These are phyloP conservation scores for Oryzias woworae DNA, from an alignment of 2,113 vertebrate species.

Conservation along the genomic window DNA sequence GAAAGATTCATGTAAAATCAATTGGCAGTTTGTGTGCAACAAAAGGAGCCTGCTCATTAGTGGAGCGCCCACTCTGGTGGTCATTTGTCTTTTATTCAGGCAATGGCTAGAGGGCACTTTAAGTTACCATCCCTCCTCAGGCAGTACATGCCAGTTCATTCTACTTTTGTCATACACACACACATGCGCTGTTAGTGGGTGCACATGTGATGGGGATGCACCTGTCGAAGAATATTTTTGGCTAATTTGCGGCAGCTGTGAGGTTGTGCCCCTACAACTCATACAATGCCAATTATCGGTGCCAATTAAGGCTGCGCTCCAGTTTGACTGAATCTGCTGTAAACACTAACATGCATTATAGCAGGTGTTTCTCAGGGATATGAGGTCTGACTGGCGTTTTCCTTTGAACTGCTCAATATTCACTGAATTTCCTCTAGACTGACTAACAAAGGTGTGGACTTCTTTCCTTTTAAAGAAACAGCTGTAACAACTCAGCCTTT, in stretches of 20 bases:
- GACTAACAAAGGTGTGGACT: too few relatives aligned
- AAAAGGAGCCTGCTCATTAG: constrained; percentile 70
- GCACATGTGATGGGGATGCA: constrained; percentile 9
- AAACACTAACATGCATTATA: constrained; percentile 34
- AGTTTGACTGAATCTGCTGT: constrained; percentile 43
- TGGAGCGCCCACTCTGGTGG: constrained; percentile 50
- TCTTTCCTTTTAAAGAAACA: too few relatives aligned
- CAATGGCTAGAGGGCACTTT: constrained; percentile 58
- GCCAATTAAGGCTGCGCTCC: constrained; percentile 44
- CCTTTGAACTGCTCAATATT: too few relatives aligned
- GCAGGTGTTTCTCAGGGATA: constrained; percentile 20
- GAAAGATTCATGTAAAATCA: constrained; percentile 68
- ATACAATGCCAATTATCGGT: constrained; percentile 54
- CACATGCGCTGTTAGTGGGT: constrained; percentile 3
- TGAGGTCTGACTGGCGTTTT: too few relatives aligned
- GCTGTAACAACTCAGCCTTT: too few relatives aligned
- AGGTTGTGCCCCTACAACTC: constrained; percentile 48
- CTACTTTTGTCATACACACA: constrained; percentile 9
- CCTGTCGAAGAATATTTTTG: constrained; percentile 37
- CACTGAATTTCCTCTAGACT: too few relatives aligned
- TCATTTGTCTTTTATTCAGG: constrained; percentile 76
- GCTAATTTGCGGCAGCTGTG: constrained; percentile 64
- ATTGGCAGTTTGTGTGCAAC: constrained; percentile 62
- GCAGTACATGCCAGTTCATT: constrained; percentile 67
- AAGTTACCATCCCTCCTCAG: constrained; percentile 55